phyloP scores from a whole-genome alignment of 2,113 vertebrate genomes.

The Chascanopsetta lugubris region DNA sequence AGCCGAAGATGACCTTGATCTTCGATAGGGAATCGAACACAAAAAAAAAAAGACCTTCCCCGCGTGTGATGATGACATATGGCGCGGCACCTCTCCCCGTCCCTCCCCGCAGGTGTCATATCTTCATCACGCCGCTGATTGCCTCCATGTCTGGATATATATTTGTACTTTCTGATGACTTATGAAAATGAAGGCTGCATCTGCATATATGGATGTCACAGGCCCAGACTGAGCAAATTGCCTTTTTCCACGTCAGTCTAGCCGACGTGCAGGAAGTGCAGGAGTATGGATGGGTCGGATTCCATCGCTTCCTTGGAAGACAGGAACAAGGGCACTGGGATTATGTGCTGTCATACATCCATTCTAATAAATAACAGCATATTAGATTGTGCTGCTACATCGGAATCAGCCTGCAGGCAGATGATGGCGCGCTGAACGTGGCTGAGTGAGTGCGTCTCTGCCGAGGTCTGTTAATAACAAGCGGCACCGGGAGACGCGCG shows the following conservation, averaged over 20 bases:
- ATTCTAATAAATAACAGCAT: slow-evolving; percentile 76
- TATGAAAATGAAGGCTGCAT: slow-evolving; percentile 30
- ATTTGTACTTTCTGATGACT: slow-evolving; percentile 35
- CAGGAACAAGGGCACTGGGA: slow-evolving; percentile 67
- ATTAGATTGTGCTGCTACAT: slow-evolving; percentile 69
- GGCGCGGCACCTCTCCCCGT: slow-evolving; percentile 15
- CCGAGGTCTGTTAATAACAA: slow-evolving; percentile 26
- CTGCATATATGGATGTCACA: slow-evolving; percentile 50
- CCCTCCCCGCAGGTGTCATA: slow-evolving; percentile 32
- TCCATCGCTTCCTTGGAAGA: slow-evolving; percentile 77
- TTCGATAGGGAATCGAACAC: slow-evolving; percentile 34
- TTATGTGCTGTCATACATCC: slow-evolving; percentile 71
- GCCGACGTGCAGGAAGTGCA: slow-evolving; percentile 17
- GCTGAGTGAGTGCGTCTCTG: slow-evolving; percentile 36
- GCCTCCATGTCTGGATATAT: slow-evolving; percentile 21
- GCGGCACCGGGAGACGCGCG: slow-evolving; percentile 10
- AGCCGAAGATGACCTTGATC: slow-evolving; percentile 49
- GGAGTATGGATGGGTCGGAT: slow-evolving; percentile 60
- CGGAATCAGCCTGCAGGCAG: slow-evolving; percentile 60
- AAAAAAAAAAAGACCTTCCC: slow-evolving; percentile 37
- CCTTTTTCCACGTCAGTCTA: slow-evolving; percentile 38
- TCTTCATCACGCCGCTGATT: slow-evolving; percentile 15
- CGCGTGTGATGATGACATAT: slow-evolving; percentile 47
- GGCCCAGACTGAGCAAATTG: slow-evolving; percentile 23
- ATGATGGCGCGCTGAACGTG: slow-evolving; percentile 46